phyloP scores from a whole-genome alignment of 2,797 vertebrate genomes.

The Simalia tracyae region DNA sequence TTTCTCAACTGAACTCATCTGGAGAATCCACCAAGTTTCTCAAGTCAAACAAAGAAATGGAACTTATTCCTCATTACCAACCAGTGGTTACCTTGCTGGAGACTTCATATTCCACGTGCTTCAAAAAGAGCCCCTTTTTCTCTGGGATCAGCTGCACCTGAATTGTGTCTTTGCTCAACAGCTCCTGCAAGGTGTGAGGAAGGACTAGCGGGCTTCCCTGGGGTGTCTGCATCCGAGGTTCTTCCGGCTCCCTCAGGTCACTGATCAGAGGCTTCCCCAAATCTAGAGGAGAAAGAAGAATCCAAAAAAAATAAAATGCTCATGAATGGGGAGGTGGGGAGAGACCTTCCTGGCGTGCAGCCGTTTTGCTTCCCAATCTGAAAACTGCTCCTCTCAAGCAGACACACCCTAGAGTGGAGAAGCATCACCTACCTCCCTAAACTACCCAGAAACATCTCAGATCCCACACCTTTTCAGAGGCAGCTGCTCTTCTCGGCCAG shows the following conservation, averaged over 20 bases:
- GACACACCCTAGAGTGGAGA: neutral
- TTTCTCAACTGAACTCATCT: neutral
- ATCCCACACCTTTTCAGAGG: slow-evolving; percentile 37
- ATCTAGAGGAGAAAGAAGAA: slow-evolving; percentile 78
- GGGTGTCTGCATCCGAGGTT: slow-evolving; percentile 82
- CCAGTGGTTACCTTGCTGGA: slow-evolving; percentile 83
- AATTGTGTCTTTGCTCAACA: slow-evolving; percentile 84
- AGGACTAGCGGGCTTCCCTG: slow-evolving; percentile 84
- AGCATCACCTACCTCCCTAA: slow-evolving; percentile 36
- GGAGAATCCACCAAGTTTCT: neutral
- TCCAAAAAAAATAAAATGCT: neutral
- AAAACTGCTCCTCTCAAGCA: slow-evolving; percentile 29
- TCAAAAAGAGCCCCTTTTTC: slow-evolving; percentile 98
- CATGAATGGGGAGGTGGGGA: neutral
- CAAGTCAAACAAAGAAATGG: neutral
- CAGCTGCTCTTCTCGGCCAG: slow-evolving; percentile 36
- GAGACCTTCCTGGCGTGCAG: neutral
- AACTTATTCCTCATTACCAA: neutral
- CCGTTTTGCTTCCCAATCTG: neutral
- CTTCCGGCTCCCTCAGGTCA: slow-evolving; percentile 72
- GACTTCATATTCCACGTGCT: slow-evolving; percentile 97
- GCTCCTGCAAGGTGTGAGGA: slow-evolving; percentile 82
- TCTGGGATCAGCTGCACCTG: slow-evolving; percentile 94
- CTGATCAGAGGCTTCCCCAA: slow-evolving; percentile 79
- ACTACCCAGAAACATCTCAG: slow-evolving; percentile 45